Conservation (phyloP, 2,797 vertebrate species). For the Myripristis jacobus region DNA sequence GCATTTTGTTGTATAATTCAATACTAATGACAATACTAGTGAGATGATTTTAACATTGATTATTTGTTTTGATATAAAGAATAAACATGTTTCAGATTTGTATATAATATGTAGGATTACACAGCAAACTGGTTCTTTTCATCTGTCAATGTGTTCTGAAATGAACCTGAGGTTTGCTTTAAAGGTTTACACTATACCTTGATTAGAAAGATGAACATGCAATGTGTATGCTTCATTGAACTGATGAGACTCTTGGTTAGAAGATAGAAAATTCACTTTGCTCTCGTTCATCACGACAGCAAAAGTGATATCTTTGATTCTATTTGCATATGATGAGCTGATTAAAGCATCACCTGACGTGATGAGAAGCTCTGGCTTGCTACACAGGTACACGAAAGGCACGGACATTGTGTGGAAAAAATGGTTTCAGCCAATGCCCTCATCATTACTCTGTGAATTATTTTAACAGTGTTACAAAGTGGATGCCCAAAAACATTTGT, state of each 20-base stretch:
- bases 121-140: conserved; percentile 54
- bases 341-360: conserved; percentile 11
- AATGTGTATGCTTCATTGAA: conserved; percentile 52
- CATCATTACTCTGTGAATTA: conserved; percentile 64
- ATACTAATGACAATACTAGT: conserved; percentile 74
- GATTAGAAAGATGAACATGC: conserved; percentile 50
- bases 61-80: conserved; percentile 79
- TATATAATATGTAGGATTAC: conserved; percentile 73
- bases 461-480: conserved; percentile 75
- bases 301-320: neutral
- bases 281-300: conserved; percentile 1
- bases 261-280: conserved; percentile 20
- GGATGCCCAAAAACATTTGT: conserved; percentile 68
- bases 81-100: conserved; percentile 74
- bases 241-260: conserved; percentile 40
- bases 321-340: conserved; percentile 47
- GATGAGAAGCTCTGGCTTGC: conserved; percentile 33
- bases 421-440: conserved; percentile 49
- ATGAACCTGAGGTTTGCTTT: conserved; percentile 50
- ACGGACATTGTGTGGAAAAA: conserved; percentile 44
- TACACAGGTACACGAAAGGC: conserved; percentile 41
- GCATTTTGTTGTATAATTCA: conserved; percentile 78
- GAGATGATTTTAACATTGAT: conserved; percentile 73
- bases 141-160: conserved; percentile 52
- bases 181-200: conserved; percentile 61